Conservation (phyloP, 2,797 vertebrate genomes). For the Sebastolobus alascanus region DNA sequence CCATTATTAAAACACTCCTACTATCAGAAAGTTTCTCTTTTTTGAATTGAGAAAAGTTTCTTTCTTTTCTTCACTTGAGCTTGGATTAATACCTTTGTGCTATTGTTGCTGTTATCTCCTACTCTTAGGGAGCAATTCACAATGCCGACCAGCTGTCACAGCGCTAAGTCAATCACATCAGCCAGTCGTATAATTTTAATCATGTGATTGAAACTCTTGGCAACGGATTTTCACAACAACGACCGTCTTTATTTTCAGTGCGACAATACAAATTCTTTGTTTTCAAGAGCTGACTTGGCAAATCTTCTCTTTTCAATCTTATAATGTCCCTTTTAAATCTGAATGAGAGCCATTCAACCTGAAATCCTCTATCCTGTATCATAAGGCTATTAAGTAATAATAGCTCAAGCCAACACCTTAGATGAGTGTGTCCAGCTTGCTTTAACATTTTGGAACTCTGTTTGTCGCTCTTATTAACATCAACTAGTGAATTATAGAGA, state of each 20-base stretch:
- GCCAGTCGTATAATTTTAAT: conserved; percentile 40
- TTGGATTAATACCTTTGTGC: conserved; percentile 72
- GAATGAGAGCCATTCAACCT: conserved; percentile 9
- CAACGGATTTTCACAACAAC: conserved; percentile 33
- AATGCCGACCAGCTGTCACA: conserved; percentile 49
- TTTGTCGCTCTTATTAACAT: conserved; percentile 24
- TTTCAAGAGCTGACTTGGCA: neutral
- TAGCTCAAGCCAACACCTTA: conserved; percentile 8
- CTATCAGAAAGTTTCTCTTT: conserved; percentile 80
- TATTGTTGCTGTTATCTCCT: conserved; percentile 70
- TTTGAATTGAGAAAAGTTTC: conserved; percentile 65
- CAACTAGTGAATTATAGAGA: conserved; percentile 10
- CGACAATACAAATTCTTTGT: conserved; percentile 5
- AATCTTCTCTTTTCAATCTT: conserved; percentile 13
- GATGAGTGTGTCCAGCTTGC: neutral
- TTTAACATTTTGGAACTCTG: conserved; percentile 5
- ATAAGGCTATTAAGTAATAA: conserved; percentile 10
- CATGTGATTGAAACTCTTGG: conserved; percentile 31
- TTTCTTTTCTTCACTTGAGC: conserved; percentile 31
- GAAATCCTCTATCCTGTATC: conserved; percentile 1
- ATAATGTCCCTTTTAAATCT: conserved; percentile 7
- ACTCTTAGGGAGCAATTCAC: conserved; percentile 57
- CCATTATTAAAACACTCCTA: conserved; percentile 80
- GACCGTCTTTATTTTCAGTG: neutral
- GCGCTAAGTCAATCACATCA: conserved; percentile 42